Percentiles rank a stretch among this genome's conserved stretches.
These are phyloP conservation scores for Coelopa pilipes DNA, from an alignment of 2,888 invertebrate genomes.

Conservation along the genomic window DNA sequence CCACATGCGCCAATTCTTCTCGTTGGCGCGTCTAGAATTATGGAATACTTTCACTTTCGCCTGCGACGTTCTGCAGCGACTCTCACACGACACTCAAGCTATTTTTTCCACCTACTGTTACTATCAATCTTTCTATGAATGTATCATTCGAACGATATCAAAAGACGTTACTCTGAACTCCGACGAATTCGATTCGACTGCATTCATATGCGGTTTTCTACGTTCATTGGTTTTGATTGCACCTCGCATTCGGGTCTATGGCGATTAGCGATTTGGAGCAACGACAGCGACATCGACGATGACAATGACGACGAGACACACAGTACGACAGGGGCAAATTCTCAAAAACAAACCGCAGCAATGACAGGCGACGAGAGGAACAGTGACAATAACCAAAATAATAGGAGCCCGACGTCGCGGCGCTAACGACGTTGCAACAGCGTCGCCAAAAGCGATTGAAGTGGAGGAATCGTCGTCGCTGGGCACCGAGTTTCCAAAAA, in stretches of 20 bases:
- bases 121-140: too few species aligned
- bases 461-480: neutral
- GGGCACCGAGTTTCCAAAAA: conserved; percentile 8
- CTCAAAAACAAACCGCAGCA: neutral
- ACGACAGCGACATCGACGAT: neutral
- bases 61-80: neutral
- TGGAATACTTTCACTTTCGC: conserved; percentile 3
- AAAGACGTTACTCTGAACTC: too few species aligned
- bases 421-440: conserved; percentile 21
- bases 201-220: neutral
- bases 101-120: too few species aligned
- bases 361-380: neutral
- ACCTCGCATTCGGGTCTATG: neutral
- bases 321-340: neutral
- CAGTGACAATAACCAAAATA: conserved; percentile 3
- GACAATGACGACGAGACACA: neutral
- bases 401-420: conserved; percentile 13
- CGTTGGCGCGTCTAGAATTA: neutral
- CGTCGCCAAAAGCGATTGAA: conserved; percentile 14
- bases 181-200: neutral
- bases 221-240: neutral
- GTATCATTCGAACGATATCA: too few species aligned
- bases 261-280: neutral
- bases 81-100: neutral
- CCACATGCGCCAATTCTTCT: neutral